Percentiles rank a stretch among this genome's conserved stretches.
phyloP scores from a whole-genome alignment of 2,113 vertebrate species.

The Pygoscelis adeliae region DNA sequence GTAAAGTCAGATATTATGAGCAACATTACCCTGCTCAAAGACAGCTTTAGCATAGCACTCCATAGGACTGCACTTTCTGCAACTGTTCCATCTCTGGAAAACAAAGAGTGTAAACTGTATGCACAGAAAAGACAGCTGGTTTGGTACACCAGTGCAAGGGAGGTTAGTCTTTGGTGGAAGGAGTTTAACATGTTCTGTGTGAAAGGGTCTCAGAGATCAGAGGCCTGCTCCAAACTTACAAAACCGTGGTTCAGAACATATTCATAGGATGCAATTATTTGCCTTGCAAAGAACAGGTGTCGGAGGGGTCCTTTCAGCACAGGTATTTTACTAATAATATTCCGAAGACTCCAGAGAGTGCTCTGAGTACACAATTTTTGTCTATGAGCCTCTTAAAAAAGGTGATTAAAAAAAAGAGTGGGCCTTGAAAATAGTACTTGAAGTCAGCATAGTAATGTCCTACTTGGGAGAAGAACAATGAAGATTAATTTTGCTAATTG shows the following conservation, averaged over 20 bases:
- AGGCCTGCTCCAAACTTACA: background rate
- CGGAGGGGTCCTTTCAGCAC: background rate
- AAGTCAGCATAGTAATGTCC: background rate
- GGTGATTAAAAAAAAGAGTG: background rate
- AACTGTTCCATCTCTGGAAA: background rate
- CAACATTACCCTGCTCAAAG: background rate
- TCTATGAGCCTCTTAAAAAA: background rate
- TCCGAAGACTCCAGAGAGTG: background rate
- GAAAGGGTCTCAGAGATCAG: background rate
- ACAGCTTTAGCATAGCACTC: background rate
- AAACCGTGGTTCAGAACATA: background rate
- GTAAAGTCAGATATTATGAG: background rate
- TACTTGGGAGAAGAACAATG: background rate
- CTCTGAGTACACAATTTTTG: background rate
- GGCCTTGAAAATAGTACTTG: background rate
- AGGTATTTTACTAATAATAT: background rate
- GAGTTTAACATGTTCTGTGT: background rate
- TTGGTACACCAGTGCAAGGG: background rate
- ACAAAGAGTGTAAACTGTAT: background rate
- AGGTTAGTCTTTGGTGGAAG: background rate
- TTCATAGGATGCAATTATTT: background rate
- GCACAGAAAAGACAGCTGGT: background rate
- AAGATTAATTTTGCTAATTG: background rate
- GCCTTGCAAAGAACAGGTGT: background rate
- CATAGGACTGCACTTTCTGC: background rate